Evolutionary conservation across 2,888 invertebrate species (phyloP).

Genomic region (Cancer borealis): DNA sequence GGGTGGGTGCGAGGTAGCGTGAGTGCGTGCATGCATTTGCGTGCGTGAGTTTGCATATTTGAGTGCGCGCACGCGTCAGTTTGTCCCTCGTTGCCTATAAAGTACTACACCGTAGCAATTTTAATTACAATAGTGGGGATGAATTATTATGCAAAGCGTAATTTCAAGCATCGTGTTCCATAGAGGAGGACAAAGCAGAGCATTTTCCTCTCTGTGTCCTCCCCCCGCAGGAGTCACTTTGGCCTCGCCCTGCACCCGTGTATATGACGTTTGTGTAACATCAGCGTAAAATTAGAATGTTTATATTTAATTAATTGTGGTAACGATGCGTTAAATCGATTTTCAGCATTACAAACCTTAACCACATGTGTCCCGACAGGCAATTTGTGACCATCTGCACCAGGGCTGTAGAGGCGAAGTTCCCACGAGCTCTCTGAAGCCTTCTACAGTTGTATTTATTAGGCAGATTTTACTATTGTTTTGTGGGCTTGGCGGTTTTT

Average conservation of each 20-base stretch:
- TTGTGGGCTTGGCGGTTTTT: constrained; percentile 64
- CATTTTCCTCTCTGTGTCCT: constrained; percentile 60
- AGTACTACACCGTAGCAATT: constrained; percentile 74
- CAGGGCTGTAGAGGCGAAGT: constrained; percentile 39
- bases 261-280: constrained; percentile 74
- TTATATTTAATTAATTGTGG: constrained; percentile 77
- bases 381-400: constrained; percentile 57
- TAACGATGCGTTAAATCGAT: constrained; percentile 75
- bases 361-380: constrained; percentile 68
- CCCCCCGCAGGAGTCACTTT: constrained; percentile 46
- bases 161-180: constrained; percentile 71
- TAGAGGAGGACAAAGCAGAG: constrained; percentile 51
- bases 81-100: constrained; percentile 65
- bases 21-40: constrained; percentile 33
- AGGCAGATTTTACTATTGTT: constrained; percentile 74
- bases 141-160: constrained; percentile 76
- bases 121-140: constrained; percentile 76
- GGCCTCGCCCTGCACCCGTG: constrained; percentile 55
- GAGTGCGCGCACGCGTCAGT: constrained; percentile 46
- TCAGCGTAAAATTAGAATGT: constrained; percentile 76
- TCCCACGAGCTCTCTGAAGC: constrained; percentile 57
- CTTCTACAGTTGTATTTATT: constrained; percentile 68
- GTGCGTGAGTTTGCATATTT: constrained; percentile 33
- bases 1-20: constrained; percentile 26
- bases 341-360: constrained; percentile 76